phyloP scores from a whole-genome alignment of 2,797 vertebrate species.

The Phalanger gymnotis region DNA sequence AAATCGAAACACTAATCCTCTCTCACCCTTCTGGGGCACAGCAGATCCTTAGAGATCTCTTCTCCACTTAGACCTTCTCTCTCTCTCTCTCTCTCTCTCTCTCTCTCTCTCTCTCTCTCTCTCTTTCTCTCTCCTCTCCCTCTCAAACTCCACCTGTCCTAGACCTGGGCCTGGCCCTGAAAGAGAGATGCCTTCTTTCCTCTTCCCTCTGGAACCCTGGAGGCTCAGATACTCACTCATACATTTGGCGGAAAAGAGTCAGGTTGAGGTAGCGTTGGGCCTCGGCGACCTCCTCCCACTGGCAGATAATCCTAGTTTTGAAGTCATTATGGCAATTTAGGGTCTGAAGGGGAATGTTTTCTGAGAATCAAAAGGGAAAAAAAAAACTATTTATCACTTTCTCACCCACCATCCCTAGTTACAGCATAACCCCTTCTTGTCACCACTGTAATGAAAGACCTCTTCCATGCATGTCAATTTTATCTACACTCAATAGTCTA shows the following conservation, averaged over 20 bases:
- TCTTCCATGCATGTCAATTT: neutral
- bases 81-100: no score
- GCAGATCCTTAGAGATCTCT: neutral
- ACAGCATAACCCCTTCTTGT: neutral
- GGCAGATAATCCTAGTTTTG: constrained; percentile 75
- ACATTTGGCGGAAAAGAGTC: constrained; percentile 70
- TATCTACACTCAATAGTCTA: neutral
- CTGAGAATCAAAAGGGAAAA: constrained; percentile 62
- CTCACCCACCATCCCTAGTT: neutral
- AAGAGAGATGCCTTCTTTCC: fast-evolving
- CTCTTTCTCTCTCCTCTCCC: no score
- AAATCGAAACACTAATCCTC: neutral
- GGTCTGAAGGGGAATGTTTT: constrained; percentile 78
- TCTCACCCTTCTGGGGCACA: neutral
- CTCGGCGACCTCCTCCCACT: constrained; percentile 77
- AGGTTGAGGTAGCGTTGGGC: constrained; percentile 74
- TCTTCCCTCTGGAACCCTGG: fast-evolving
- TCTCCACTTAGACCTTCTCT: neutral
- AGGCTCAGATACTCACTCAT: constrained; percentile 68
- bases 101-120: no score
- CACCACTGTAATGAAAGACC: neutral
- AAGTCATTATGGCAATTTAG: constrained; percentile 84
- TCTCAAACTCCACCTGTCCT: fast-evolving
- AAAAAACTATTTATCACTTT: neutral
- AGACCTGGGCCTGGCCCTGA: neutral